phyloP scores from a whole-genome alignment of 2,113 vertebrate species.

The Regulus satrapa region DNA sequence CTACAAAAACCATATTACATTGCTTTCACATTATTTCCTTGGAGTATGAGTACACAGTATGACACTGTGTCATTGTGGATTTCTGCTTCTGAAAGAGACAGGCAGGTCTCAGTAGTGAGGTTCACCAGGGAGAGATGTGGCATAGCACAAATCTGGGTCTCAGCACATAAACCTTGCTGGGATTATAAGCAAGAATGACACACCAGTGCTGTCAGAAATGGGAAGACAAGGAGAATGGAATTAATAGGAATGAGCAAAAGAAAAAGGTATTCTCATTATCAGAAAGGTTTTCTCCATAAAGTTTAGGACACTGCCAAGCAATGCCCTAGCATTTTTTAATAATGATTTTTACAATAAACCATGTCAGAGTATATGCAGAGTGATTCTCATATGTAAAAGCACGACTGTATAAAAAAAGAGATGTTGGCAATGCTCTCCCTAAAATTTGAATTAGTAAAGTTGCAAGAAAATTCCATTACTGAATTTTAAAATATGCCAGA shows the following conservation, averaged over 20 bases:
- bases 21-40: background rate
- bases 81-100: background rate
- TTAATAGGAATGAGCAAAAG: background rate
- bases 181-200: background rate
- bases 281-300: background rate
- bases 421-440: background rate
- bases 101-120: background rate
- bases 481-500: background rate
- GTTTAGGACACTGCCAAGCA: background rate
- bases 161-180: background rate
- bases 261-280: background rate
- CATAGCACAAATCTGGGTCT: background rate
- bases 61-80: background rate
- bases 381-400: background rate
- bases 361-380: background rate
- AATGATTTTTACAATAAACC: background rate
- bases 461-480: background rate
- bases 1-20: background rate
- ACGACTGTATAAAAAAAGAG: background rate
- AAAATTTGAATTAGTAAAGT: background rate
- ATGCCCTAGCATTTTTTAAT: background rate
- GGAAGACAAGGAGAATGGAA: background rate
- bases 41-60: background rate
- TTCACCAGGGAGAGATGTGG: background rate
- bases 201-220: background rate